Evolutionary conservation across 2,797 vertebrate genomes (phyloP).

Genomic region (Florisuga fusca): DNA sequence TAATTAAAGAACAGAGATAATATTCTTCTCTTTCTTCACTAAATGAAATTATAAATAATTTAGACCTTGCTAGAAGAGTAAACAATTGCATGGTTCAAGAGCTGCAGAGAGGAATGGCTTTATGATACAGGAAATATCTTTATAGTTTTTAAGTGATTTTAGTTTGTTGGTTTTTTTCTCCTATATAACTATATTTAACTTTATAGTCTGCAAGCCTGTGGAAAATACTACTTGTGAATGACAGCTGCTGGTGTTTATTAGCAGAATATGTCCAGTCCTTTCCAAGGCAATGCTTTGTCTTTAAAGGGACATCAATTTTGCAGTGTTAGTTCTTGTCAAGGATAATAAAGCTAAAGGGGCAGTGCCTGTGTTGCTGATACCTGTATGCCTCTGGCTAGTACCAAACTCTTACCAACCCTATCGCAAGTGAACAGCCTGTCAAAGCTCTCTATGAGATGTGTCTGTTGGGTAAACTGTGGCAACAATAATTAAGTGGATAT

Average conservation of each 20-base stretch:
- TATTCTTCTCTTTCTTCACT: conserved; percentile 24
- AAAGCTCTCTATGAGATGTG: not conserved
- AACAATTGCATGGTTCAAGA: not conserved
- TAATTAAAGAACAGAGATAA: conserved; percentile 51
- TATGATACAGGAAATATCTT: not conserved
- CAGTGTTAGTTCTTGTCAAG: not conserved
- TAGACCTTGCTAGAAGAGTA: conserved; percentile 9
- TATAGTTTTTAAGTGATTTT: conserved; percentile 34
- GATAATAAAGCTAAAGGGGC: not conserved
- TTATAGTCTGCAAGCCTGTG: conserved; percentile 34
- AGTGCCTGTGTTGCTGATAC: not conserved
- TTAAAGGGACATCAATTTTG: not conserved
- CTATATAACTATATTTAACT: conserved; percentile 37
- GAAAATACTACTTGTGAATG: conserved; percentile 25
- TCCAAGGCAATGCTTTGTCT: conserved; percentile 2
- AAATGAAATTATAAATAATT: conserved; percentile 37
- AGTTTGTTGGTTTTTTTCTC: not conserved
- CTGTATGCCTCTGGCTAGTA: not conserved
- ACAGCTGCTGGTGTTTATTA: conserved; percentile 19
- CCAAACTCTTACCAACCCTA: not conserved
- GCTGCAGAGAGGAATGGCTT: conserved; percentile 5
- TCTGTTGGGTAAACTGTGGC: not conserved
- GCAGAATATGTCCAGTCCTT: not conserved
- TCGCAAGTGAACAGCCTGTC: not conserved
- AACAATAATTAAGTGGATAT: not conserved